Base-by-base conservation (phyloP, 2,888 invertebrate species). In the Schizotus pectinicornis region DNA sequence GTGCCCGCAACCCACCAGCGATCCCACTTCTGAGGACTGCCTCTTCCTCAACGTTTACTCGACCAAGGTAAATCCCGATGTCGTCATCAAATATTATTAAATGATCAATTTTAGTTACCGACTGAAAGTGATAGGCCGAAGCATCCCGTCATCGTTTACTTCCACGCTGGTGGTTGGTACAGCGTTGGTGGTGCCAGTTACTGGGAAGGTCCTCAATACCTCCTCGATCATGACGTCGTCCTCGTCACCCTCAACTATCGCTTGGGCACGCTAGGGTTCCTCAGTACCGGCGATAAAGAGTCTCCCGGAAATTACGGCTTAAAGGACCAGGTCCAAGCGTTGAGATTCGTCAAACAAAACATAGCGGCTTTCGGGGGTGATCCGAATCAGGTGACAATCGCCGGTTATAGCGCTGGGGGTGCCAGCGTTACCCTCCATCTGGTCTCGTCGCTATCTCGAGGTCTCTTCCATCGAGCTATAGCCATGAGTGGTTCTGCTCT, bases 291-390 rank as follows among this genome's bases (percentile, higher is more conserved):
- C 0, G 88, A 88, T 43, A 79, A 82, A 38, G 79, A 83, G 36
- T 86, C 87, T 0, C 86, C 88, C 0, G 90, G 90, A 1, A 90
- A 90, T 73, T 83, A 85, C 64, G 90, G 88, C 0, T 76, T 88
- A 37, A 90, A 89, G 72, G 90, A 90, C 75, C 89, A 90, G 76
- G 88, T 88, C 1, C 77, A 80, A 7, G 86, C 86, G 0, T 73
- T 90, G 59, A 83, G 84, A 62, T 90, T 89, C 89, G 78, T 90
- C 0, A 82, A 84, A 68, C 73, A 84, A 38, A 88, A 90, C 69
- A 88, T 90, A 45, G 83, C 80, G 0, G 77, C 83, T 0, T 90
- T 90, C 68, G 89, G 90, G 0, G 90, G 90, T 1, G 84, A 90
- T 78, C 85, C 87, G 0, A 78, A 82, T 63, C 77, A 79, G 0